phyloP scores from a whole-genome alignment of 2,113 vertebrate genomes.

The Mugil cephalus region DNA sequence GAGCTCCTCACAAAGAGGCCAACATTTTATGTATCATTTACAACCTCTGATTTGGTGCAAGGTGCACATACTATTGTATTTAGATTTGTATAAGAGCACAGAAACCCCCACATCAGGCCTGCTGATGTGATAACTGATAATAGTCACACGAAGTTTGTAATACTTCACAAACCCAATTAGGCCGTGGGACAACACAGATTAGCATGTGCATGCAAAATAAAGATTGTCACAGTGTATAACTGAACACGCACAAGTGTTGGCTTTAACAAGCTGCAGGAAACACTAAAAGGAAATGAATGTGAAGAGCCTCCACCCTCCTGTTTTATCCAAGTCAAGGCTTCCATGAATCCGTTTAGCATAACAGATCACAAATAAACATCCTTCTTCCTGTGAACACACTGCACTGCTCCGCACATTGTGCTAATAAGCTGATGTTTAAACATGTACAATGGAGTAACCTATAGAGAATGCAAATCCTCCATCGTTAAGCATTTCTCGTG shows the following conservation, averaged over 20 bases:
- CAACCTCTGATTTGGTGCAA: slow-evolving; percentile 2
- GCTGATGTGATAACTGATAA: slow-evolving; percentile 37
- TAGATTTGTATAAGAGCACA: not conserved
- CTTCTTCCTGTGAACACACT: slow-evolving; percentile 6
- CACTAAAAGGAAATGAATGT: slow-evolving; percentile 31
- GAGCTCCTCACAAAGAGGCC: slow-evolving; percentile 9
- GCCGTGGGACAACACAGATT: not conserved
- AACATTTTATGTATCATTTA: not conserved
- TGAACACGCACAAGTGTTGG: not conserved
- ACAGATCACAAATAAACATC: slow-evolving; percentile 14
- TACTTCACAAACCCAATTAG: slow-evolving; percentile 35
- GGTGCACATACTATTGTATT: slow-evolving; percentile 5
- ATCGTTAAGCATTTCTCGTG: slow-evolving; percentile 16
- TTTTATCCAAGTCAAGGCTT: slow-evolving; percentile 37
- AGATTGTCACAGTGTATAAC: not conserved
- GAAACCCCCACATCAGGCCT: slow-evolving; percentile 31
- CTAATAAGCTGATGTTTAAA: slow-evolving; percentile 15
- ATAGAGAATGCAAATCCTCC: slow-evolving; percentile 48
- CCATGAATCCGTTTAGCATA: not conserved
- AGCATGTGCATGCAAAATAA: not conserved
- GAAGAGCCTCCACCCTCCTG: slow-evolving; percentile 54
- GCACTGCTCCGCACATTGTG: not conserved
- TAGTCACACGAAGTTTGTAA: slow-evolving; percentile 64
- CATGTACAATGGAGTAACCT: slow-evolving; percentile 44
- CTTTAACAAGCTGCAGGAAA: slow-evolving; percentile 30